Conservation (phyloP, 2,797 vertebrate species). For the Schizopygopsis malacanthus region DNA sequence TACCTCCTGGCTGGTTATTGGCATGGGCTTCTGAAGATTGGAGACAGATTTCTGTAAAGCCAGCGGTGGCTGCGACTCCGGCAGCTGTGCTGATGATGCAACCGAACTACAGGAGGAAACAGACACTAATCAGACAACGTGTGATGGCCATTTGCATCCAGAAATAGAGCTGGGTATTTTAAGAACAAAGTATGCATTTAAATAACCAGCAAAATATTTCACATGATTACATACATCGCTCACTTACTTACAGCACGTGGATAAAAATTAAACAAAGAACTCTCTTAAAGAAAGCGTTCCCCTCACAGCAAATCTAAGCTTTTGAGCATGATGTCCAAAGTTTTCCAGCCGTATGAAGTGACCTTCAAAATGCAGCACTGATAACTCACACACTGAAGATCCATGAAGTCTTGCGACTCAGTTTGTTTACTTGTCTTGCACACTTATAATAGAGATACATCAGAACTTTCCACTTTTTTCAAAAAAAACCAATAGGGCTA, state of each 20-base stretch:
- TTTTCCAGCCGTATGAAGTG: background rate
- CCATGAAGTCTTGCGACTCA: background rate
- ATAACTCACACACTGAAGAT: background rate
- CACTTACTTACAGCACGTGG: background rate
- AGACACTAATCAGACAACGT: background rate
- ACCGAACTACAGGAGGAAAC: constrained; percentile 84
- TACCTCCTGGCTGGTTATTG: constrained; percentile 93
- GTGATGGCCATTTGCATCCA: background rate
- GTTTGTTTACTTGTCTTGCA: background rate
- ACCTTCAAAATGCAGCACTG: background rate
- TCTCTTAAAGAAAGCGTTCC: background rate
- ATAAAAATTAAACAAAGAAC: background rate
- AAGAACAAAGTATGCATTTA: background rate
- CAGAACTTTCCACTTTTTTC: no score
- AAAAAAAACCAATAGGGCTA: no score
- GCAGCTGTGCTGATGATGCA: constrained; percentile 95
- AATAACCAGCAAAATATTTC: background rate
- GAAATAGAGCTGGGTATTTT: background rate
- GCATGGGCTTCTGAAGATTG: constrained; percentile 98
- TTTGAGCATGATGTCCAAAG: background rate
- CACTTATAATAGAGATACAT: no score
- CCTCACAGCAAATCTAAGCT: background rate
- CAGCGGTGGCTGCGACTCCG: constrained; percentile 96
- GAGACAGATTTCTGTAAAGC: constrained; percentile 99
- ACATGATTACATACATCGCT: background rate